phyloP scores from a whole-genome alignment of 2,797 vertebrate genomes.

The Anguilla megastoma region DNA sequence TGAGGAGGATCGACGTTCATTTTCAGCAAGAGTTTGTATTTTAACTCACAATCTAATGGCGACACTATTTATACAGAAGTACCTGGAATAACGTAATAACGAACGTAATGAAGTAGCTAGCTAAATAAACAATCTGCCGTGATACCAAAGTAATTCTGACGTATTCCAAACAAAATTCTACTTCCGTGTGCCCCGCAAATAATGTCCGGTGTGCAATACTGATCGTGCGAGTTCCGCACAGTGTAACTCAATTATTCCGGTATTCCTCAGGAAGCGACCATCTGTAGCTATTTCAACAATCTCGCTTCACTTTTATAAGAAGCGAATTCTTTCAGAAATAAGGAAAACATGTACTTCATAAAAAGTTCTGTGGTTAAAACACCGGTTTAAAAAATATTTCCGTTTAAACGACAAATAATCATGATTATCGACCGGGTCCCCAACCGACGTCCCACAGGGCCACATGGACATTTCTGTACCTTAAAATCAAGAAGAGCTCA shows the following conservation, averaged over 20 bases:
- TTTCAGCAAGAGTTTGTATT: background rate
- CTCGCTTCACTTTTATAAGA: background rate
- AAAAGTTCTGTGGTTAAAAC: too few relatives aligned
- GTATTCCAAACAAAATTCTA: constrained; percentile 9
- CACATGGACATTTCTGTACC: background rate
- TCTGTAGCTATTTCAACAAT: background rate
- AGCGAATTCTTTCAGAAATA: background rate
- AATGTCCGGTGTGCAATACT: background rate
- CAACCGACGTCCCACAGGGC: background rate
- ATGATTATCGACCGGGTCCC: too few relatives aligned
- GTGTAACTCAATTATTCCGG: background rate
- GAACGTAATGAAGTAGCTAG: background rate
- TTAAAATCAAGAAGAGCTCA: background rate
- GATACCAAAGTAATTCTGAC: background rate
- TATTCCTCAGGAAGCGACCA: background rate
- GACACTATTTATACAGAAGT: background rate
- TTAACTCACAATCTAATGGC: background rate
- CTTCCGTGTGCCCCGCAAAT: background rate
- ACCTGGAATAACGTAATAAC: background rate
- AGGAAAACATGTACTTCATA: too few relatives aligned
- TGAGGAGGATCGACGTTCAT: constrained; percentile 73
- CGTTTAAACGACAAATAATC: too few relatives aligned
- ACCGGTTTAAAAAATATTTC: too few relatives aligned
- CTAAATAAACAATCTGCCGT: background rate
- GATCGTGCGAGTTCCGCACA: background rate